These are phyloP conservation scores for Papilio gigon DNA, from an alignment of 2,888 invertebrate species.

Conservation along the genomic window DNA sequence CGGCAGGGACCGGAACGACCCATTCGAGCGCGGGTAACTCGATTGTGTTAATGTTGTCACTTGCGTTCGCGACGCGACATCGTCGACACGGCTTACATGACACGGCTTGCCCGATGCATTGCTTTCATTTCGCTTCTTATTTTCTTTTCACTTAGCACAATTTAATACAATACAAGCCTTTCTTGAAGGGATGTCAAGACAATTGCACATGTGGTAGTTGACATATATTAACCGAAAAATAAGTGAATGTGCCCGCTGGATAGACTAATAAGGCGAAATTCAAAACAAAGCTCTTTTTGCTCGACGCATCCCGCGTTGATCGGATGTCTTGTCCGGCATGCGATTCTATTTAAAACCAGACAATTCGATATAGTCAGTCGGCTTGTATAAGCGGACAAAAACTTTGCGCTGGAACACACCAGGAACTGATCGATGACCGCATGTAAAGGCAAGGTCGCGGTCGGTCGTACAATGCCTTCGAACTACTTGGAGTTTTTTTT, in stretches of 20 bases:
- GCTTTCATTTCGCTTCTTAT: constrained; percentile 35
- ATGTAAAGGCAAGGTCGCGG: constrained; percentile 71
- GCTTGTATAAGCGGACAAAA: constrained; percentile 63
- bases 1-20: constrained; percentile 75
- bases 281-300: constrained; percentile 41
- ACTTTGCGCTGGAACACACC: constrained; percentile 57
- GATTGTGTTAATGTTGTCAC: constrained; percentile 43
- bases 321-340: constrained; percentile 54
- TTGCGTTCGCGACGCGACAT: constrained; percentile 46
- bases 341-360: constrained; percentile 65
- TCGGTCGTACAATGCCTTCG: constrained; percentile 72
- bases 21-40: constrained; percentile 81
- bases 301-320: constrained; percentile 45
- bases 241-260: not conserved
- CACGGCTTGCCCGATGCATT: constrained; percentile 9
- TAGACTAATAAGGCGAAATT: constrained; percentile 26
- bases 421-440: constrained; percentile 68
- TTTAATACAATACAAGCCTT: constrained; percentile 67
- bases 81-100: constrained; percentile 19
- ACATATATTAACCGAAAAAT: constrained; percentile 37
- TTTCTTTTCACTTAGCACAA: constrained; percentile 46
- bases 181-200: constrained; percentile 69
- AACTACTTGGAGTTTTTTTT: constrained; percentile 48
- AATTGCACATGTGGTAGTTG: constrained; percentile 59
- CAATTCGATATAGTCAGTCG: constrained; percentile 67